Evolutionary conservation across 2,888 invertebrate genomes (phyloP).

Genomic region (Clunio marinus): DNA sequence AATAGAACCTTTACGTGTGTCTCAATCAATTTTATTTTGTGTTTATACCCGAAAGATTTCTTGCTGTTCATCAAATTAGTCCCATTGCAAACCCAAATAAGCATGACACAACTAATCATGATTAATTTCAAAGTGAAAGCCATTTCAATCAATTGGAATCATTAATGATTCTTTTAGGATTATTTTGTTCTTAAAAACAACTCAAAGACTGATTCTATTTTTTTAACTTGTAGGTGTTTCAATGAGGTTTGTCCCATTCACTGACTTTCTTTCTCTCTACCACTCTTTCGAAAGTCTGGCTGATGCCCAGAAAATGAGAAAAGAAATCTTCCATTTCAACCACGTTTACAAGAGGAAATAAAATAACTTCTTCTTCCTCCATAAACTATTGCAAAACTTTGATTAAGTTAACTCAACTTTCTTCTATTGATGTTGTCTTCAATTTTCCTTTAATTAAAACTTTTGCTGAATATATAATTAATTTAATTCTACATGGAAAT

Average conservation of each 20-base stretch:
- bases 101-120: conserved; percentile 11
- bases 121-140: neutral
- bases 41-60: neutral
- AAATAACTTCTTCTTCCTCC: too few species aligned
- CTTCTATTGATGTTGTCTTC: too few species aligned
- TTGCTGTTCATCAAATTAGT: neutral
- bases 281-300: conserved; percentile 27
- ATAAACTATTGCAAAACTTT: too few species aligned
- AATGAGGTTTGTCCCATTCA: conserved; percentile 11
- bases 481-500: too few species aligned
- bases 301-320: conserved; percentile 31
- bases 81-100: conserved; percentile 9
- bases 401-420: too few species aligned
- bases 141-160: neutral
- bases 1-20: too few species aligned
- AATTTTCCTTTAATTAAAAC: too few species aligned
- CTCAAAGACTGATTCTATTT: too few species aligned
- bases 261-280: neutral
- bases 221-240: conserved; percentile 38
- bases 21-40: too few species aligned
- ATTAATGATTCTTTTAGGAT: too few species aligned
- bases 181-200: too few species aligned
- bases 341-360: conserved; percentile 33
- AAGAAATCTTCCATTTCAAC: conserved; percentile 4
- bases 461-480: too few species aligned